Evolutionary conservation across 2,888 invertebrate species (phyloP).

Genomic region (Onchidella celtica): DNA sequence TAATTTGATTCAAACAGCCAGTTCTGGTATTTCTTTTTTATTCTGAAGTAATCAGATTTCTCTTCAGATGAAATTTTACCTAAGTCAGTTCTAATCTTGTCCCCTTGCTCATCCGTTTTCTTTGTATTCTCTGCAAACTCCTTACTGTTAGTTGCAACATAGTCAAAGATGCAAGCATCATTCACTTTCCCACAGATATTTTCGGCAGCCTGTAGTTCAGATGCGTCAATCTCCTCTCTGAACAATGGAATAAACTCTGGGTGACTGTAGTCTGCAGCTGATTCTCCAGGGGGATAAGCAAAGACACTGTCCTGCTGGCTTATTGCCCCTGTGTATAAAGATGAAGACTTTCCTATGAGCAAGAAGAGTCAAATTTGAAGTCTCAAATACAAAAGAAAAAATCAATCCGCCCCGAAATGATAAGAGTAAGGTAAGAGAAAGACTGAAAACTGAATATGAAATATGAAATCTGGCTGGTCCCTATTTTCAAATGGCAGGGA

Average conservation of each 20-base stretch:
- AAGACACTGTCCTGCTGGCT: conserved; percentile 9
- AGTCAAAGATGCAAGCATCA: conserved; percentile 42
- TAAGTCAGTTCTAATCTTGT: neutral
- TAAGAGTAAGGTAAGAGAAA: too few species aligned
- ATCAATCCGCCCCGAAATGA: neutral
- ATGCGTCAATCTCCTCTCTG: conserved; percentile 16
- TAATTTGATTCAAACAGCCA: too few species aligned
- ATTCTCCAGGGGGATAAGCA: conserved; percentile 17
- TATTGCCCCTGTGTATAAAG: conserved; percentile 24
- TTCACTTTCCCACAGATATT: conserved; percentile 12
- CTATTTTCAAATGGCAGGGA: too few species aligned
- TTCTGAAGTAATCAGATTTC: too few species aligned
- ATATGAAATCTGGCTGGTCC: too few species aligned
- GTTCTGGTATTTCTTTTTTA: too few species aligned
- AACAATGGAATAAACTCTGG: conserved; percentile 39
- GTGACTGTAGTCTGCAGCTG: conserved; percentile 18
- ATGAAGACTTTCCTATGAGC: neutral
- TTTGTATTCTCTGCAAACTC: neutral
- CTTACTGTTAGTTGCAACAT: neutral
- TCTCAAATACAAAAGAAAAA: too few species aligned
- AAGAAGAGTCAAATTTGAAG: too few species aligned
- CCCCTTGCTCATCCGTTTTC: neutral
- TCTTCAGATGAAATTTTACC: too few species aligned
- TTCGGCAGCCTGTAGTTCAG: neutral
- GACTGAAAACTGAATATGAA: too few species aligned